Conservation (phyloP, 92 coral and sea anemone genomes). For the Metridium senile region DNA sequence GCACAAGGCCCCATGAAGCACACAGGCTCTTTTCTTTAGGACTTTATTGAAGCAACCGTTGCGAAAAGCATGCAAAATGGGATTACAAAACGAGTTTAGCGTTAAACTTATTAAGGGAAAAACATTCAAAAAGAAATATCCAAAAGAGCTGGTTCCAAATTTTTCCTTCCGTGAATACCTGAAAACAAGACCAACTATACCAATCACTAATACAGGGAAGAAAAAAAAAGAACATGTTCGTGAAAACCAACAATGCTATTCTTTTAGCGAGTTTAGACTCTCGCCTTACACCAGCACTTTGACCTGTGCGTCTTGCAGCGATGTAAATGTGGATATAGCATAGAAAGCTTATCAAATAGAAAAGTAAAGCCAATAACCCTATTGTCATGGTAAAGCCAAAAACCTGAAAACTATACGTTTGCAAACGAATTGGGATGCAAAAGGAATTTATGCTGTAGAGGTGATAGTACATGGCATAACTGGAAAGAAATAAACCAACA, state of each 20-base stretch:
- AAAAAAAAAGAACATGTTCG: constrained; percentile 37
- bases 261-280: constrained; percentile 41
- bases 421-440: constrained; percentile 15
- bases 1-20: not conserved
- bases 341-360: constrained; percentile 15
- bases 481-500: constrained; percentile 13
- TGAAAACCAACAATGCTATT: constrained; percentile 34
- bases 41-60: constrained; percentile 32
- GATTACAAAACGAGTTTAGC: constrained; percentile 46
- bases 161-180: not conserved
- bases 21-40: not conserved
- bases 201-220: constrained; percentile 22
- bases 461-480: constrained; percentile 24
- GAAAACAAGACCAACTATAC: not conserved
- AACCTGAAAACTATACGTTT: not conserved
- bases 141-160: too few species aligned
- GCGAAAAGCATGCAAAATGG: constrained; percentile 51
- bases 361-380: constrained; percentile 3
- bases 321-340: constrained; percentile 40
- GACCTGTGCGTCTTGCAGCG: constrained; percentile 19
- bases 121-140: too few species aligned
- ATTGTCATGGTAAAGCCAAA: constrained; percentile 21
- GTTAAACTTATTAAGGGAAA: constrained; percentile 20
- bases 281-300: constrained; percentile 16
- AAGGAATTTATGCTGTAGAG: constrained; percentile 7